Base-by-base conservation (phyloP, 2,113 vertebrate genomes). In the Podilymbus podiceps region DNA sequence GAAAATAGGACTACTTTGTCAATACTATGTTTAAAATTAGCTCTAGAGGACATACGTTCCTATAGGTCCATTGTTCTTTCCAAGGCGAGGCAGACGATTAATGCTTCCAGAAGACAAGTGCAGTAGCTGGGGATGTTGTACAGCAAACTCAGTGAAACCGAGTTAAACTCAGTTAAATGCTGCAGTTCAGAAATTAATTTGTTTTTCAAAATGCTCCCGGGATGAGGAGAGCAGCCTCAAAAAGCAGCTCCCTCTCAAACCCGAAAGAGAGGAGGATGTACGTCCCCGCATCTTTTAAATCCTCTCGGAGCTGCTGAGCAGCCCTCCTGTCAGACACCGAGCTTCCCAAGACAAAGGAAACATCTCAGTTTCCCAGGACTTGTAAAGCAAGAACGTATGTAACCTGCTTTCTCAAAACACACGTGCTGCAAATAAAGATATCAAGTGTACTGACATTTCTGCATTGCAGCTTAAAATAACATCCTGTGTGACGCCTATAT, bases 391-490 rank as follows among this genome's bases (percentile, higher is more conserved):
- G 93, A 97, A 88, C 0, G 27, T 62, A 69, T 13, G 76, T 88
- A 91, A 78, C 74, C 76, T 93, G 93, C 85, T 95, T 94, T 97
- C 90, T 89, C 92, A 91, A 94, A 94, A 89, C 80, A 96, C 93
- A 95, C 60, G 12, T 93, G 96, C 91, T 96, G 81, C 67, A 97
- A 95, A 96, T 97, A 97, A 95, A 98, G 94, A 93, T 96, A 97
- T 95, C 79, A 95, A 95, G 88, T 86, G 50, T 85, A 90, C 83
- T 96, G 95, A 97, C 90, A 88, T 97, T 97, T 97, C 89, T 91
- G 79, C 63, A 42, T 95, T 90, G 68, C 66, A 81, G 88, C 85
- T 96, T 98, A 96, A 97, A 98, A 97, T 88, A 97, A 95, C 94
- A 96, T 96, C 96, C 95, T 94, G 75, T 85, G 56, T 76, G 89